These are phyloP conservation scores for Vesta saturnalis DNA, from an alignment of 2,888 invertebrate species.

Conservation along the genomic window DNA sequence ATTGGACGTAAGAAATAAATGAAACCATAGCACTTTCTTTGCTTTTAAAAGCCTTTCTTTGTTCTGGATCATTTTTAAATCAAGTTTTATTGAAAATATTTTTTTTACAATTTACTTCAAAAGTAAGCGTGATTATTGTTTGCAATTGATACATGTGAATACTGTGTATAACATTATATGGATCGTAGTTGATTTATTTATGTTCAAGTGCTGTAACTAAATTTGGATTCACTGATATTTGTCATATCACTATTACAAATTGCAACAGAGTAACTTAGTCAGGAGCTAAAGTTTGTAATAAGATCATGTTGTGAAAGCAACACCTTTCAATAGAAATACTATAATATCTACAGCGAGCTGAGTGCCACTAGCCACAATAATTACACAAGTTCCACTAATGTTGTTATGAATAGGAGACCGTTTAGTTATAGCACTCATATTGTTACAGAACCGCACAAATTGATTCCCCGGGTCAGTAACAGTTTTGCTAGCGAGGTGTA, in stretches of 20 bases:
- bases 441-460: conserved; percentile 48
- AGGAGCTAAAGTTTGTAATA: conserved; percentile 45
- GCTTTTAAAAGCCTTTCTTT: background rate
- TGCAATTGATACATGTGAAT: background rate
- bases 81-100: background rate
- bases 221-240: too few relatives aligned
- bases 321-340: conserved; percentile 40
- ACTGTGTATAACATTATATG: too few relatives aligned
- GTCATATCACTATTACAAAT: background rate
- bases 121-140: background rate
- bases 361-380: conserved; percentile 42
- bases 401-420: conserved; percentile 46
- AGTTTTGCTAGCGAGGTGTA: conserved; percentile 53
- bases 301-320: conserved; percentile 43
- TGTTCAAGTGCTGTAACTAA: too few relatives aligned
- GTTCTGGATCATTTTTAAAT: background rate
- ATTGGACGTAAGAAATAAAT: background rate
- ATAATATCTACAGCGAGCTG: conserved; percentile 44
- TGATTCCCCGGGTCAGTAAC: conserved; percentile 48
- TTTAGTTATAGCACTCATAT: conserved; percentile 43
- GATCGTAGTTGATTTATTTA: too few relatives aligned
- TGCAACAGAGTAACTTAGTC: conserved; percentile 36
- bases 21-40: background rate
- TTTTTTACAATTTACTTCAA: background rate
- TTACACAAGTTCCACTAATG: conserved; percentile 48